These are phyloP conservation scores for Ypsolopha scabrella DNA, from an alignment of 2,888 invertebrate genomes.

Conservation along the genomic window DNA sequence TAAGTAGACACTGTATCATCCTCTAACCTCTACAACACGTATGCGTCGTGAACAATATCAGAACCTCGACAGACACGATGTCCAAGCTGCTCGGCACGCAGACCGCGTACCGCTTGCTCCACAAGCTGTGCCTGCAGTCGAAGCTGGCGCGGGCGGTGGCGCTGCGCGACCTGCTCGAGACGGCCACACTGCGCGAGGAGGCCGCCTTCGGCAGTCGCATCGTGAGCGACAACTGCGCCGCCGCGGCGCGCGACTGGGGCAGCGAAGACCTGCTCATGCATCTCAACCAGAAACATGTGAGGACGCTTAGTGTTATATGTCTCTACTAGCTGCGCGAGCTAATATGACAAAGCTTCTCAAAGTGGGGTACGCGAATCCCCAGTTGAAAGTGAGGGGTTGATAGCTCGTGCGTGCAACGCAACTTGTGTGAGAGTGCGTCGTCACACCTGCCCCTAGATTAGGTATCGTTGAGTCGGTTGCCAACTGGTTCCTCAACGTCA, in stretches of 20 bases:
- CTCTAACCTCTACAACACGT: no score
- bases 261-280: constrained; percentile 71
- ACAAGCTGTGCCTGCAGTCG: constrained; percentile 74
- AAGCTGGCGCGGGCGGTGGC: constrained; percentile 80
- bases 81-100: constrained; percentile 74
- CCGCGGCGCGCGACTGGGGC: constrained; percentile 28
- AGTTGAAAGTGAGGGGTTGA: no score
- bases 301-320: constrained; percentile 11
- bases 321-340: no score
- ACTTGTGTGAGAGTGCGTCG: no score
- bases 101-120: constrained; percentile 73
- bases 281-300: constrained; percentile 83
- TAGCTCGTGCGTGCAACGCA: no score
- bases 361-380: no score
- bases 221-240: constrained; percentile 32
- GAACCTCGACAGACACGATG: constrained; percentile 61
- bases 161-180: constrained; percentile 78
- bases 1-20: no score
- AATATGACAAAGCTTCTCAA: no score
- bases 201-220: constrained; percentile 77
- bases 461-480: no score
- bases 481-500: no score
- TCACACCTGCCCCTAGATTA: no score
- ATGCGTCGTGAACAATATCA: no score
- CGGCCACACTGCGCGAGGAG: constrained; percentile 77